Base-by-base conservation (phyloP, 2,888 invertebrate genomes). In the Spilarctia lutea region DNA sequence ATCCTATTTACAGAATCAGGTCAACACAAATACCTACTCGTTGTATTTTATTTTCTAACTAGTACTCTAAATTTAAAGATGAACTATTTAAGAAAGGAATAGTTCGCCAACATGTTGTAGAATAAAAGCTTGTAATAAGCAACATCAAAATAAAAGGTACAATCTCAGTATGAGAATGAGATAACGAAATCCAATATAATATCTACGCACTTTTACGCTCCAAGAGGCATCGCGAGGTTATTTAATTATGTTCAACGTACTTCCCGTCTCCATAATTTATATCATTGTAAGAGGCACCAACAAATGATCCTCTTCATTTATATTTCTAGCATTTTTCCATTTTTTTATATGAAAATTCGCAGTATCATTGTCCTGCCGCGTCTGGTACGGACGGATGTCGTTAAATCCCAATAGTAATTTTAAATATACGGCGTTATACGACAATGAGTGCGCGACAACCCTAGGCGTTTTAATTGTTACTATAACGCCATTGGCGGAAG, bases 401-500 rank as follows among this genome's bases (percentile, higher is more conserved):
- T 91, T 92, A 91, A 86, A 83, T 81, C 80, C 77, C 81, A 80
- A 82, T 81, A 77, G 86, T 83, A 85, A 85, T 87, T 88, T 85
- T 79, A 85, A 87, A 88, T 86, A 87, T 86, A 81, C 73, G 81
- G 81, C 83, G 82, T 86, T 83, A 83, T 84, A 81, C 77, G 83
- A 90, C 90, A 90, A 91, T 89, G 82, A 79, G 76, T 76, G 68
- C 79, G 86, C 75, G 88, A 86, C 87, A 90, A 82, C 91, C 92
- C 88, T 91, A 82, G 86, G 86, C 85, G 79, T 77, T 87, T 90
- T 89, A 89, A 92, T 92, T 91, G 91, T 91, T 85, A 82, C 85
- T 82, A 81, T 86, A 85, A 83, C 84, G 82, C 87, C 87, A 92
- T 92, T 90, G 92, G 89, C 88, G 92, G 92, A 91, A 86, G 89